phyloP scores from a whole-genome alignment of 2,797 vertebrate species.

The Oryzias dopingdopingensis region DNA sequence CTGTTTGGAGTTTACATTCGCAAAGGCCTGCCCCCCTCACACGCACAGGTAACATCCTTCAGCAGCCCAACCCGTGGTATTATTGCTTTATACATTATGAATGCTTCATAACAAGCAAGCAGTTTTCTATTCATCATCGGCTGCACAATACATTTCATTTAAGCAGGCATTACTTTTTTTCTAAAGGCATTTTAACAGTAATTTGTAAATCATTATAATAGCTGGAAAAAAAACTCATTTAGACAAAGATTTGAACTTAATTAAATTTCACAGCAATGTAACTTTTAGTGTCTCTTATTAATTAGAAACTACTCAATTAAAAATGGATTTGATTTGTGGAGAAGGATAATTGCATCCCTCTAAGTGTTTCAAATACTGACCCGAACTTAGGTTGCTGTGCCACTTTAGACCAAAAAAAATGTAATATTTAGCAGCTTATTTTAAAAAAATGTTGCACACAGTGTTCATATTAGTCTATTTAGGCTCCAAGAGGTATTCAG shows the following conservation, averaged over 20 bases:
- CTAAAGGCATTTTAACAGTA: slow-evolving; percentile 53
- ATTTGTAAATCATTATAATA: slow-evolving; percentile 55
- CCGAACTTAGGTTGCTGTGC: slow-evolving; percentile 23
- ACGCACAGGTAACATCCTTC: slow-evolving; percentile 84
- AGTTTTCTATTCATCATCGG: slow-evolving; percentile 34
- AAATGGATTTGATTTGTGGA: slow-evolving; percentile 62
- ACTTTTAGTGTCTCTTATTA: slow-evolving; percentile 83
- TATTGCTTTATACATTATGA: slow-evolving; percentile 33
- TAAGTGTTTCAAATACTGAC: slow-evolving; percentile 42
- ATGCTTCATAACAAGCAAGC: slow-evolving; percentile 6
- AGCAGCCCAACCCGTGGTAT: slow-evolving; percentile 4
- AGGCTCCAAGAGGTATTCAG: too few species aligned
- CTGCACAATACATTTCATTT: slow-evolving; percentile 11
- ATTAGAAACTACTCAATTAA: slow-evolving; percentile 78
- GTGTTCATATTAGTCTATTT: background rate
- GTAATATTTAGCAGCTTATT: background rate
- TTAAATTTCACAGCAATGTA: slow-evolving; percentile 69
- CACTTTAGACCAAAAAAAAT: slow-evolving; percentile 2
- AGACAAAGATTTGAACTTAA: slow-evolving; percentile 62
- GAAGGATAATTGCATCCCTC: slow-evolving; percentile 54
- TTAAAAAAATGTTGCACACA: background rate
- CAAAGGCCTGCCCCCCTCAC: slow-evolving; percentile 97
- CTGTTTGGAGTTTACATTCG: slow-evolving; percentile 96
- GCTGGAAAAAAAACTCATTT: slow-evolving; percentile 57
- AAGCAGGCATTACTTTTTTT: slow-evolving; percentile 32